Evolutionary conservation across 1,140 invertebrate genomes (phyloP).

Genomic region (Calosoma granatense): DNA sequence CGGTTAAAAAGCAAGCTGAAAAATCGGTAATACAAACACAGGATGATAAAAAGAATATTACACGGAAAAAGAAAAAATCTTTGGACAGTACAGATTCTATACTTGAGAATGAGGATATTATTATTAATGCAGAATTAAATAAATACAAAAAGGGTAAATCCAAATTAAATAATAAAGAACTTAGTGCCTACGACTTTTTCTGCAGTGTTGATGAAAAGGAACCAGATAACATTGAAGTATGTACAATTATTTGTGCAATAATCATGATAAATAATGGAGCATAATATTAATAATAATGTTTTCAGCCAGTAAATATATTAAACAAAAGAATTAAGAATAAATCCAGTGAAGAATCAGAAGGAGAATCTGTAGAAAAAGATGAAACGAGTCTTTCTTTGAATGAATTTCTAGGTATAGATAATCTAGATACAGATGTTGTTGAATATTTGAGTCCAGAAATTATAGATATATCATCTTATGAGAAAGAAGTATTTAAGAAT

Average conservation of each 20-base stretch:
- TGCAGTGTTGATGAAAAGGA: not conserved
- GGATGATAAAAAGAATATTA: not conserved
- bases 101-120: not conserved
- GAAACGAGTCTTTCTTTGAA: not conserved
- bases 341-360: no score
- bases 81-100: not conserved
- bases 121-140: slow-evolving; percentile 1
- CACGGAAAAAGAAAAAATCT: slow-evolving; percentile 1
- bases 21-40: not conserved
- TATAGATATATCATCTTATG: not conserved
- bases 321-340: no score
- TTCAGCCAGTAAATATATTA: no score
- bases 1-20: slow-evolving; percentile 10
- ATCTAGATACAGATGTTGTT: not conserved
- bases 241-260: no score
- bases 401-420: not conserved
- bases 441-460: not conserved
- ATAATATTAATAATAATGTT: no score
- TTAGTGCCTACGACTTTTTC: not conserved
- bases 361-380: not conserved
- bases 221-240: not conserved
- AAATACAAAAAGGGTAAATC: not conserved
- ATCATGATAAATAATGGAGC: no score
- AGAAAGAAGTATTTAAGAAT: not conserved
- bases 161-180: not conserved